A percentile compares a stretch with the other conserved stretches of the same genome.
phyloP scores from a whole-genome alignment of 2,888 invertebrate genomes.

The Ligdia adustata region DNA sequence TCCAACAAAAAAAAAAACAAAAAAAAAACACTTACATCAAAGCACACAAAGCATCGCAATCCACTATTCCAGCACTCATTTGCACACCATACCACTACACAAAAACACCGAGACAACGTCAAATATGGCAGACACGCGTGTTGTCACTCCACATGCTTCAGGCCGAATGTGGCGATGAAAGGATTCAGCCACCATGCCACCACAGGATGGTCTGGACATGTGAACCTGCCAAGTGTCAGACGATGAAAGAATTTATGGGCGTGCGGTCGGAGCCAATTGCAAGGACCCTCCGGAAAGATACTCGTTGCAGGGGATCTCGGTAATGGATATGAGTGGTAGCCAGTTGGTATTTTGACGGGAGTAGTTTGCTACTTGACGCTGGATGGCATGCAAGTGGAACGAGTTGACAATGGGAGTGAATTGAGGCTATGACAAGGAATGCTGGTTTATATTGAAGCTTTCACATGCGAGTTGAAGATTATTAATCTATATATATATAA shows the following conservation, averaged over 20 bases:
- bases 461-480: not conserved
- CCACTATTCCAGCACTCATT: slow-evolving; percentile 49
- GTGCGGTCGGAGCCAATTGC: slow-evolving; percentile 46
- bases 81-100: slow-evolving; percentile 12
- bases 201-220: slow-evolving; percentile 63
- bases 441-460: not conserved
- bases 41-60: slow-evolving; percentile 40
- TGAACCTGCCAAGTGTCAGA: slow-evolving; percentile 72
- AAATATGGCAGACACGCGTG: slow-evolving; percentile 58
- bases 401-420: not conserved
- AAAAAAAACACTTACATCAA: slow-evolving; percentile 20
- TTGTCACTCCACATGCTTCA: slow-evolving; percentile 64
- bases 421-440: not conserved
- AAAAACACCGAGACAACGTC: slow-evolving; percentile 31
- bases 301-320: slow-evolving; percentile 46
- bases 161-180: slow-evolving; percentile 59
- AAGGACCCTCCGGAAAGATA: slow-evolving; percentile 71
- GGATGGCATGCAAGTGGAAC: not conserved
- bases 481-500: not conserved
- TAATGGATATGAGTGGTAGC: slow-evolving; percentile 34
- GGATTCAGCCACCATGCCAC: slow-evolving; percentile 47
- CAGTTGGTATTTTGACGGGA: slow-evolving; percentile 33
- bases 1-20: not conserved
- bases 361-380: not conserved
- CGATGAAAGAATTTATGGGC: slow-evolving; percentile 81